Evolutionary conservation across 2,113 vertebrate genomes (phyloP).

Genomic region (Crocuta crocuta): DNA sequence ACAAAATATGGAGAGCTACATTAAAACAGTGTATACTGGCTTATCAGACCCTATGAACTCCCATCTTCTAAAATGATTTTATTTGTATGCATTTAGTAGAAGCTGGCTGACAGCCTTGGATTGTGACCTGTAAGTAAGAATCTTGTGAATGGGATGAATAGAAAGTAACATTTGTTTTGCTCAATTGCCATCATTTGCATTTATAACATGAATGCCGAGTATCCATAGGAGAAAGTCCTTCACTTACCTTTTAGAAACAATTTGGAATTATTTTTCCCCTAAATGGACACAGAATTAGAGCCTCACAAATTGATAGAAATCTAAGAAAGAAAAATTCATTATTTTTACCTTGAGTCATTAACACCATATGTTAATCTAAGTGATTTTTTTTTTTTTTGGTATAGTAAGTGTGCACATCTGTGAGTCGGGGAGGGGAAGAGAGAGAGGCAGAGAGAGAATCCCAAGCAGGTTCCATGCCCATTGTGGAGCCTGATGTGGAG

Average conservation of each 20-base stretch:
- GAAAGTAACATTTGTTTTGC: slow-evolving; percentile 17
- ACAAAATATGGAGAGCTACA: not conserved
- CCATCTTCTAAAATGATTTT: not conserved
- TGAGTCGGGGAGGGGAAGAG: no score
- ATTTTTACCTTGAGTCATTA: not conserved
- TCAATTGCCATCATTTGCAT: not conserved
- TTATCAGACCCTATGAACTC: not conserved
- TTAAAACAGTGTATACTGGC: not conserved
- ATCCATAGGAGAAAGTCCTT: not conserved
- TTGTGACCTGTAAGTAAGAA: not conserved
- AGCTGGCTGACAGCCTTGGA: not conserved
- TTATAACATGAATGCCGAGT: not conserved
- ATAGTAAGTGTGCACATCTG: no score
- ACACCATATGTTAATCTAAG: not conserved
- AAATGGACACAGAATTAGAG: not conserved
- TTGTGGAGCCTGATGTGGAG: no score
- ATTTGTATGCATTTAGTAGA: slow-evolving; percentile 31
- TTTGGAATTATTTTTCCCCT: not conserved
- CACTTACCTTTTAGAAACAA: slow-evolving; percentile 40
- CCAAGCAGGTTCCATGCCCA: no score
- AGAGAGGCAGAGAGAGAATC: no score
- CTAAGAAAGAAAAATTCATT: slow-evolving; percentile 6
- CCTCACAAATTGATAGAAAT: not conserved
- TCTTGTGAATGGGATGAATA: not conserved
- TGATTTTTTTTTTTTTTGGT: not conserved